phyloP scores from a whole-genome alignment of 2,113 vertebrate species.

The Athene cunicularia region DNA sequence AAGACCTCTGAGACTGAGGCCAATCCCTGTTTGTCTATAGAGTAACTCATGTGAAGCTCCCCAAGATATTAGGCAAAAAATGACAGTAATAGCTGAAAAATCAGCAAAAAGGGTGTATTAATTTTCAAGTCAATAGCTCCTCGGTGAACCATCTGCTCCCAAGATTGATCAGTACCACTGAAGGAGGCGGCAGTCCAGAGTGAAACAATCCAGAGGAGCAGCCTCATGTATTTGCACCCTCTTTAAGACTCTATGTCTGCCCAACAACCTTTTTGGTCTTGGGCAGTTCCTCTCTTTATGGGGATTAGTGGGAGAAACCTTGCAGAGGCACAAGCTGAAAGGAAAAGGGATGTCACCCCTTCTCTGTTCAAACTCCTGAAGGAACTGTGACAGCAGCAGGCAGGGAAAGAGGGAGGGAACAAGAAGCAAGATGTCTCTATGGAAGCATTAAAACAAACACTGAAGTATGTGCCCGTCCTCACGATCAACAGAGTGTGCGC shows the following conservation, averaged over 20 bases:
- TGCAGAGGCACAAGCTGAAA: not conserved
- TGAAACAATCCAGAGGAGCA: not conserved
- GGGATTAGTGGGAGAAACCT: not conserved
- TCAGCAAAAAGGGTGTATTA: not conserved
- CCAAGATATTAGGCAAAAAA: not conserved
- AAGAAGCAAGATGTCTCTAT: slow-evolving; percentile 28
- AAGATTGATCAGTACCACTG: not conserved
- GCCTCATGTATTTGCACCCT: not conserved
- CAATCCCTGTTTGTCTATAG: not conserved
- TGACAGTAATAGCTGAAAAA: not conserved
- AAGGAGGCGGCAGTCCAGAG: not conserved
- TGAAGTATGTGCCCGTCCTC: not conserved
- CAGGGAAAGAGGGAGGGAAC: not conserved
- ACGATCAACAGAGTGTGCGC: not conserved
- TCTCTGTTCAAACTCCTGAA: not conserved
- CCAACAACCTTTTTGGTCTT: not conserved
- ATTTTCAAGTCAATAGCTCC: slow-evolving; percentile 3
- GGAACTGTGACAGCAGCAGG: not conserved
- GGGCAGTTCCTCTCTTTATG: not conserved
- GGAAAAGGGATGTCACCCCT: not conserved
- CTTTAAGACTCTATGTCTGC: not conserved
- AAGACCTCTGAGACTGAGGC: not conserved
- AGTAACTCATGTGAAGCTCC: not conserved
- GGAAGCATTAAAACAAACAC: slow-evolving; percentile 46
- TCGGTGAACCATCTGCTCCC: not conserved